Evolutionary conservation across 2,113 vertebrate genomes (phyloP).

Genomic region (Pseudois nayaur): DNA sequence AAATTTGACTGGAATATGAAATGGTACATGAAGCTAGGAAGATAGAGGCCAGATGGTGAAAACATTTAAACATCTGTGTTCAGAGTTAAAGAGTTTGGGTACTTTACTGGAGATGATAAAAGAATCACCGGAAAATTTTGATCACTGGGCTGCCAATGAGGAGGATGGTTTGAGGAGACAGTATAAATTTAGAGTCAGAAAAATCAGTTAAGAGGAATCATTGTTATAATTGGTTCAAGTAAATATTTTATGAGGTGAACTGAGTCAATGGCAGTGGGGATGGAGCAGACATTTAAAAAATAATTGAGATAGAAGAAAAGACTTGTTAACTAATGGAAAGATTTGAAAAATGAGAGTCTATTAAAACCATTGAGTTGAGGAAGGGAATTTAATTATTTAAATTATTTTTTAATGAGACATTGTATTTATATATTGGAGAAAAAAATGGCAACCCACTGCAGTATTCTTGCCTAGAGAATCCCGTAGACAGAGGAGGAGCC

Average conservation of each 20-base stretch:
- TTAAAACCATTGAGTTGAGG: background rate
- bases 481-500: background rate
- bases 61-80: background rate
- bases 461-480: background rate
- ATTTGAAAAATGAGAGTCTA: background rate
- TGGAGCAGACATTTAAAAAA: background rate
- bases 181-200: background rate
- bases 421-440: background rate
- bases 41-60: background rate
- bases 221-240: background rate
- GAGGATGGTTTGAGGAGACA: background rate
- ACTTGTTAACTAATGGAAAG: background rate
- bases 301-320: background rate
- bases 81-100: background rate
- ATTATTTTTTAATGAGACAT: background rate
- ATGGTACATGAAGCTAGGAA: slow-evolving; percentile 16
- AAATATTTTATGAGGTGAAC: background rate
- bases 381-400: background rate
- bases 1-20: background rate
- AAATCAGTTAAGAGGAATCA: background rate
- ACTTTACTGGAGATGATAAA: background rate
- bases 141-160: background rate
- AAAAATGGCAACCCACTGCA: background rate
- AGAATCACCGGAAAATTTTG: background rate
- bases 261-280: background rate